A percentile compares a stretch with the other conserved stretches of the same genome.
Conservation (phyloP, 1,140 invertebrate genomes). For the Brachionus rubens region DNA sequence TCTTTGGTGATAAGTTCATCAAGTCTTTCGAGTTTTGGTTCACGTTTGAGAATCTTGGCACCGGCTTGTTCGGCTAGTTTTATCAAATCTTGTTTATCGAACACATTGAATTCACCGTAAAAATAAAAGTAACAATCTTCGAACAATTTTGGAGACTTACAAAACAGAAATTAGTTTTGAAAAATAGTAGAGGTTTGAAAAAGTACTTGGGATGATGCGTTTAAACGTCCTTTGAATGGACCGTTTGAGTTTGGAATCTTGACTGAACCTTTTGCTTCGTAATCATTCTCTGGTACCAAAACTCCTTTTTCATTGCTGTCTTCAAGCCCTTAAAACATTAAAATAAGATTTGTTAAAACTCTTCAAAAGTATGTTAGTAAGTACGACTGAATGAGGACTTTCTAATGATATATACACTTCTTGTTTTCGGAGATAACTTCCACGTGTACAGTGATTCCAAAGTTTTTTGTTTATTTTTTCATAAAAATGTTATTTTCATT, state of each 20-base stretch:
- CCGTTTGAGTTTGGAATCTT: slow-evolving; percentile 37
- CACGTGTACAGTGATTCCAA: no score
- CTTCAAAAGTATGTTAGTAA: no score
- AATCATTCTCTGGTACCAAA: slow-evolving; percentile 19
- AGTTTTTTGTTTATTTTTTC: no score
- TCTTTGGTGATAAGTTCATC: slow-evolving; percentile 37
- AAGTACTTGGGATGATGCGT: slow-evolving; percentile 29
- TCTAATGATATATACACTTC: no score
- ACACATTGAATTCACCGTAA: slow-evolving; percentile 35
- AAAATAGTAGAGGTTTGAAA: neutral
- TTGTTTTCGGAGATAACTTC: no score
- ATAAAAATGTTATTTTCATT: no score
- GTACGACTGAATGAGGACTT: no score
- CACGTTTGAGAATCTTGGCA: slow-evolving; percentile 22
- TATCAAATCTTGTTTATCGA: slow-evolving; percentile 37
- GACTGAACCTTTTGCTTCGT: slow-evolving; percentile 31
- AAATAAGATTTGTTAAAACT: no score
- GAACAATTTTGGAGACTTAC: slow-evolving; percentile 39
- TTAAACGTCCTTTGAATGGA: slow-evolving; percentile 22
- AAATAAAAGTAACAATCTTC: slow-evolving; percentile 42
- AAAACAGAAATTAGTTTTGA: neutral
- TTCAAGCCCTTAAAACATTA: slow-evolving; percentile 3
- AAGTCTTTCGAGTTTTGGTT: slow-evolving; percentile 40
- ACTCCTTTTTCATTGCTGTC: neutral
- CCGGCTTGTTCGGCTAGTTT: slow-evolving; percentile 14